phyloP scores from a whole-genome alignment of 2,113 vertebrate species.

The Pachycephala philippinensis region DNA sequence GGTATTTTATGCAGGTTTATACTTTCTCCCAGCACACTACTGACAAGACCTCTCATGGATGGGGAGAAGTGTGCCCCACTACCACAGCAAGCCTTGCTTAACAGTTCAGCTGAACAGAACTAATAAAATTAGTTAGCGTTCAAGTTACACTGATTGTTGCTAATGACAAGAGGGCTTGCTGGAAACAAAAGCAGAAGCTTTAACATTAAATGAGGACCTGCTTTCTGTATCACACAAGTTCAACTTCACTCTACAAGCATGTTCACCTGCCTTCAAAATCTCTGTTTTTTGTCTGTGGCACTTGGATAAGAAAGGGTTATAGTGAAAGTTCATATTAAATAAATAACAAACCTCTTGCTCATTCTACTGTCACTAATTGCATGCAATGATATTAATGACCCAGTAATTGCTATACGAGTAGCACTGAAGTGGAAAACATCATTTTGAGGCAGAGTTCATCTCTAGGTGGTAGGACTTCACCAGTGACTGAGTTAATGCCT shows the following conservation, averaged over 20 bases:
- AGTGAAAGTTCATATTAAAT: constrained; percentile 45
- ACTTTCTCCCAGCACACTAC: background rate
- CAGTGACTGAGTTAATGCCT: constrained; percentile 72
- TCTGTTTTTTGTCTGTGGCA: background rate
- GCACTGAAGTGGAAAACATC: constrained; percentile 77
- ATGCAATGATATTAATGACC: constrained; percentile 86
- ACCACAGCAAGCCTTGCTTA: constrained; percentile 10
- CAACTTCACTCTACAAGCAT: background rate
- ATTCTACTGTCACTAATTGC: constrained; percentile 72
- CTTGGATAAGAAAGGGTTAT: constrained; percentile 51
- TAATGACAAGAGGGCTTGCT: background rate
- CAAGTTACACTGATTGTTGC: constrained; percentile 8
- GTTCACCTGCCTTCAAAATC: background rate
- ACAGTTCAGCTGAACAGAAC: constrained; percentile 45
- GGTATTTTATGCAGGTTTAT: background rate
- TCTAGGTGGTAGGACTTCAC: constrained; percentile 76
- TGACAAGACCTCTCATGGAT: background rate
- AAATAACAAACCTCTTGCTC: constrained; percentile 55
- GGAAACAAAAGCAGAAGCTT: background rate
- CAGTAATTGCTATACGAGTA: constrained; percentile 70
- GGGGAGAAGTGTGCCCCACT: background rate
- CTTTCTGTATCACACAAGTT: background rate
- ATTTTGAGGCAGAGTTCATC: constrained; percentile 72
- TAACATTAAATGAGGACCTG: background rate
- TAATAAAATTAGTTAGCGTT: constrained; percentile 43